Evolutionary conservation across 2,797 vertebrate species (phyloP).

Genomic region (Poecilia gillii): DNA sequence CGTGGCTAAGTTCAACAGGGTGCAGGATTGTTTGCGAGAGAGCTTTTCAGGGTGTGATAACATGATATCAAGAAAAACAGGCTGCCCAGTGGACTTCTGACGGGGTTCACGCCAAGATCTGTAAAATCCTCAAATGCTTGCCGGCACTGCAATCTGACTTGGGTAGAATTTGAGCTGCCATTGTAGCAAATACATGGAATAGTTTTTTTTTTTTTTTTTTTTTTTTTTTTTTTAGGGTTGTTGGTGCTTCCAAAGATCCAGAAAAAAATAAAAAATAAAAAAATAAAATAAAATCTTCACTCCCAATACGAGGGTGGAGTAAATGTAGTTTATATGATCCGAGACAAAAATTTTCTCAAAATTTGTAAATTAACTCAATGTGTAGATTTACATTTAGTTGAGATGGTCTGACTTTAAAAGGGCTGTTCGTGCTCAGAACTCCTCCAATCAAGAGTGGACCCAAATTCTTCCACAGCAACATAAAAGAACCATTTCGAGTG

Average conservation of each 20-base stretch:
- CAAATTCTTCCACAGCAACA: neutral
- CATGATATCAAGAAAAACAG: constrained; percentile 42
- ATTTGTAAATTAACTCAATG: neutral
- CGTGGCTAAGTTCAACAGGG: constrained; percentile 27
- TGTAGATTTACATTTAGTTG: neutral
- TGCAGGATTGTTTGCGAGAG: constrained; percentile 24
- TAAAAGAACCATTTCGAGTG: neutral
- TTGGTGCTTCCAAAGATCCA: constrained; percentile 33
- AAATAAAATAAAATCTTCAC: neutral
- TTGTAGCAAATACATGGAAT: constrained; percentile 6
- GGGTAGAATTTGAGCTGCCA: constrained; percentile 15
- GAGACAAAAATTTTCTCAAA: neutral
- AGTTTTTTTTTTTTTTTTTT: neutral
- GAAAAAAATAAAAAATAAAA: constrained; percentile 22
- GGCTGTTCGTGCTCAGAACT: neutral
- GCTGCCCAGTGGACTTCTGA: constrained; percentile 7
- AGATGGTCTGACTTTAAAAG: neutral
- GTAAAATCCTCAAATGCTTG: constrained; percentile 22
- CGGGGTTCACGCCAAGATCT: constrained; percentile 25
- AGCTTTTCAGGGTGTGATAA: constrained; percentile 38
- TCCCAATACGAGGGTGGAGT: neutral
- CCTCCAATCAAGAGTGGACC: neutral
- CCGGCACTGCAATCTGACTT: neutral
- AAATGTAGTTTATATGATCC: neutral
- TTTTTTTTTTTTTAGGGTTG: constrained; percentile 21